Percentiles rank a stretch among this genome's conserved stretches.
Conservation (phyloP, 2,888 invertebrate species). For the Tholera decimalis region DNA sequence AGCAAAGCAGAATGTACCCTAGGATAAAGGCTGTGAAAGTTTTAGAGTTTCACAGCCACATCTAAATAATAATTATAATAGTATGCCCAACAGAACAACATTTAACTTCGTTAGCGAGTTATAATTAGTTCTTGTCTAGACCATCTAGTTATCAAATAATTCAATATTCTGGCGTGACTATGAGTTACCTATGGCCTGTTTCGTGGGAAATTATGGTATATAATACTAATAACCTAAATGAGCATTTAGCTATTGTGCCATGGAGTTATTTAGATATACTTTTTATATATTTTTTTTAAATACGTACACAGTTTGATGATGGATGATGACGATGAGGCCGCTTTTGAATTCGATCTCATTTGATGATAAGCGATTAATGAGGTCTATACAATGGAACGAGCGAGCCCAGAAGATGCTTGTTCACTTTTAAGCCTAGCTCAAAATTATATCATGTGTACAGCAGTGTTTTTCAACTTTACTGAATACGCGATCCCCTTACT, state of each 20-base stretch:
- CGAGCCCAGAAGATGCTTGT: too few relatives aligned
- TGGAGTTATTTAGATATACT: neutral
- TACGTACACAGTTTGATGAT: too few relatives aligned
- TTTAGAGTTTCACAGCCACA: constrained; percentile 1
- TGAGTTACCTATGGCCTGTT: neutral
- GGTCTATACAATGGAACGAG: too few relatives aligned
- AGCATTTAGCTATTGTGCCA: neutral
- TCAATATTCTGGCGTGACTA: constrained; percentile 17
- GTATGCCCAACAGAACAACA: constrained; percentile 7
- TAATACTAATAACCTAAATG: constrained; percentile 14
- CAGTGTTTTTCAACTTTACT: too few relatives aligned
- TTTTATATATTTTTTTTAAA: neutral
- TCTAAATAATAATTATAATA: constrained; percentile 26
- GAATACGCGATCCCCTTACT: too few relatives aligned
- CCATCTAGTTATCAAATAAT: constrained; percentile 23
- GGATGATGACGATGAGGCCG: too few relatives aligned
- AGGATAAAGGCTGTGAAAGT: constrained; percentile 3
- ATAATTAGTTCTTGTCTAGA: constrained; percentile 51
- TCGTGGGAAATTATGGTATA: constrained; percentile 9
- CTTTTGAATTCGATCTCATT: too few relatives aligned
- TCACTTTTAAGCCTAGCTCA: too few relatives aligned
- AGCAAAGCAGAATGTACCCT: neutral
- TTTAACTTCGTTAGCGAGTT: constrained; percentile 46
- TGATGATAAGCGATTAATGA: too few relatives aligned
- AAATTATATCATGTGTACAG: too few relatives aligned